These are phyloP conservation scores for Caranx melampygus DNA, from an alignment of 2,113 vertebrate species.

Conservation along the genomic window DNA sequence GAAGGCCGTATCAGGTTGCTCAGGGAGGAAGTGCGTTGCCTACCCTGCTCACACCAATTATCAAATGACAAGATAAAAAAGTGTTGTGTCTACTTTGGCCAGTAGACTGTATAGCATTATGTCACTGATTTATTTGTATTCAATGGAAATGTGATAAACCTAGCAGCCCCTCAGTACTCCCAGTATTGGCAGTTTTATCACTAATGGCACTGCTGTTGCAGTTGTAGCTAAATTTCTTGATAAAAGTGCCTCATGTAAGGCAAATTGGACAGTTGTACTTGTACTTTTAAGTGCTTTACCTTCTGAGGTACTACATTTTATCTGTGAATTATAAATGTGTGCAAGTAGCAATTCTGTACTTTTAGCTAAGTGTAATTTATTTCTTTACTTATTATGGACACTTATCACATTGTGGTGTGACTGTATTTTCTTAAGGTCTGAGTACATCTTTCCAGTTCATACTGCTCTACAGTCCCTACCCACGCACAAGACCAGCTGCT, in stretches of 20 bases:
- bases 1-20: conserved; percentile 20
- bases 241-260: too few relatives aligned
- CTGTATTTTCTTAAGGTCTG: neutral
- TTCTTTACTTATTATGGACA: neutral
- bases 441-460: neutral
- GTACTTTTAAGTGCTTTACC: too few relatives aligned
- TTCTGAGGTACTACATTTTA: too few relatives aligned
- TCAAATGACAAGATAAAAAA: conserved; percentile 22
- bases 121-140: neutral
- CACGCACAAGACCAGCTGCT: neutral
- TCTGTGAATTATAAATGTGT: neutral
- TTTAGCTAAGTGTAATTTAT: neutral
- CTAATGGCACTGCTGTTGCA: neutral
- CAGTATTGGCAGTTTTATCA: conserved; percentile 1
- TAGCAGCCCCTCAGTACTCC: neutral
- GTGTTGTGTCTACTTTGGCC: neutral
- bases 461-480: neutral
- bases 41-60: neutral
- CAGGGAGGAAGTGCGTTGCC: neutral
- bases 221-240: too few relatives aligned
- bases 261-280: too few relatives aligned
- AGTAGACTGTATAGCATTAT: neutral
- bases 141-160: conserved; percentile 7
- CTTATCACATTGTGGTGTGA: neutral
- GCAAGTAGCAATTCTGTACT: neutral